Conservation (phyloP, 2,113 vertebrate species). For the Aplodontia rufa region DNA sequence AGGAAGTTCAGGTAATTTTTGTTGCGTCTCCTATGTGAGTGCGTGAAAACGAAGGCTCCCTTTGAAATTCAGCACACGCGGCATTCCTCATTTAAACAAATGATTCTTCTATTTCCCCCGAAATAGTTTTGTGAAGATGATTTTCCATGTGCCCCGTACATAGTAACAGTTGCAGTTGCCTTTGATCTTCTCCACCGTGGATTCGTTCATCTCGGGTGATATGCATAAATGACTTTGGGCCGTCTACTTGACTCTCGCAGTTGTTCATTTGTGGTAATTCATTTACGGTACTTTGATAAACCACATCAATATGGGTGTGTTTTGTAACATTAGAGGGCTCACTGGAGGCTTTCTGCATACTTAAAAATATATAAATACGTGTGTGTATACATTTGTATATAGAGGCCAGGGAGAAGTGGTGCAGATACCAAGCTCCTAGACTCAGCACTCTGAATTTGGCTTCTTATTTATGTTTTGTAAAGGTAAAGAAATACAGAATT, state of each 20-base stretch:
- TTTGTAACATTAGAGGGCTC: background rate
- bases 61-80: conserved; percentile 61
- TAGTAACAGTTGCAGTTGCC: conserved; percentile 59
- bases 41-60: conserved; percentile 68
- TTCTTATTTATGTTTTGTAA: conserved; percentile 12
- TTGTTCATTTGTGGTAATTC: conserved; percentile 65
- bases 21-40: conserved; percentile 48
- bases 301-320: conserved; percentile 46
- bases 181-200: conserved; percentile 62
- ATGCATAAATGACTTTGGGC: conserved; percentile 55
- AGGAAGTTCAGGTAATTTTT: conserved; percentile 74
- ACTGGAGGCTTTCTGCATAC: background rate
- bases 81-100: conserved; percentile 75
- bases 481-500: background rate
- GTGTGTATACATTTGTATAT: background rate
- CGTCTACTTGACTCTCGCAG: conserved; percentile 45
- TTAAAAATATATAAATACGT: background rate
- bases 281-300: conserved; percentile 38
- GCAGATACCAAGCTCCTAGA: background rate
- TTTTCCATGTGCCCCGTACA: conserved; percentile 59
- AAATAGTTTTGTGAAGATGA: conserved; percentile 69
- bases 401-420: background rate
- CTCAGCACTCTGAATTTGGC: background rate
- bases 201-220: conserved; percentile 57
- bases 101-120: conserved; percentile 72